Conservation (phyloP, 2,113 vertebrate genomes). For the Sminthopsis crassicaudata region DNA sequence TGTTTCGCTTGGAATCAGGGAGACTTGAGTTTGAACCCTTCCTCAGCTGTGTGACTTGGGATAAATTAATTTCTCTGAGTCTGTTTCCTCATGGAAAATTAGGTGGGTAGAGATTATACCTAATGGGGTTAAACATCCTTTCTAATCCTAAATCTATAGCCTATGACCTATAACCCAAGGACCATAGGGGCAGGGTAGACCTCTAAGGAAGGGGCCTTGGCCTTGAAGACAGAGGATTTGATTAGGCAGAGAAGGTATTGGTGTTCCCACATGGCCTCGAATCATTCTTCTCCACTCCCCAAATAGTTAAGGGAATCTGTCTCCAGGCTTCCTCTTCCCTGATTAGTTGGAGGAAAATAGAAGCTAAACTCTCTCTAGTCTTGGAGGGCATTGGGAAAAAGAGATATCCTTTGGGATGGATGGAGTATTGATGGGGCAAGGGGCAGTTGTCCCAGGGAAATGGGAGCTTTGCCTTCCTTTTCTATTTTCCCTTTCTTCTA, state of each 20-base stretch:
- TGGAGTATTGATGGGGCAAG: neutral
- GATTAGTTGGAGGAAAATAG: neutral
- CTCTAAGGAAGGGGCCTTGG: neutral
- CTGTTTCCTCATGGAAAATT: neutral
- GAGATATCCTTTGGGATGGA: neutral
- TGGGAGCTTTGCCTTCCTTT: neutral
- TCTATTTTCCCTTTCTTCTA: neutral
- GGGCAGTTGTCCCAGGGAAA: neutral
- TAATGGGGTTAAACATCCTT: neutral
- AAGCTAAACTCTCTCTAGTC: neutral
- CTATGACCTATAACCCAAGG: neutral
- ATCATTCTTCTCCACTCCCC: neutral
- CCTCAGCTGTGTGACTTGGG: neutral
- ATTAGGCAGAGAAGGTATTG: neutral
- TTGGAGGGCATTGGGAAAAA: neutral
- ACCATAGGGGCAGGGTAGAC: neutral
- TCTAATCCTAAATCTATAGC: neutral
- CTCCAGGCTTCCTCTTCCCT: neutral
- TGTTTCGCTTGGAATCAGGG: neutral
- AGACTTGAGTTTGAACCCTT: neutral
- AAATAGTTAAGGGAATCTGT: neutral
- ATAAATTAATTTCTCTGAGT: neutral
- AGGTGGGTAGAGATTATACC: neutral
- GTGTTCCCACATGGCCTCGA: neutral
- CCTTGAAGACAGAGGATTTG: neutral